phyloP scores from a whole-genome alignment of 1,140 invertebrate genomes.

The Camponotus pennsylvanicus region DNA sequence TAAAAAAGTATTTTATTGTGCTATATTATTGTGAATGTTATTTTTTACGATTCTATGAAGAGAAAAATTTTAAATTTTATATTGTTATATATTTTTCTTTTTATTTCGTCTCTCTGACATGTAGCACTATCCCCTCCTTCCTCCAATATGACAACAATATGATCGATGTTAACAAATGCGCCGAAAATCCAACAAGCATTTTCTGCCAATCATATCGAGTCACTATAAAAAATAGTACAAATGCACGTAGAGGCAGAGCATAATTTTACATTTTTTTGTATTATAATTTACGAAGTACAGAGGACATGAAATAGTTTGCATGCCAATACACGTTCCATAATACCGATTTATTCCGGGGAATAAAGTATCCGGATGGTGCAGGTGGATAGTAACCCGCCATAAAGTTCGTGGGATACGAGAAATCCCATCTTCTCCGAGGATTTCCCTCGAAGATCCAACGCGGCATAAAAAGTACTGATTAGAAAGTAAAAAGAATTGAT shows the following conservation, averaged over 20 bases:
- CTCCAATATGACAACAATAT: not conserved
- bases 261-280: constrained; percentile 16
- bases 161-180: not conserved
- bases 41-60: not conserved
- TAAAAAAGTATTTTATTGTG: not conserved
- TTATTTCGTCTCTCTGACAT: not conserved
- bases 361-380: constrained; percentile 28
- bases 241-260: constrained; percentile 5
- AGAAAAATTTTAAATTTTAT: not conserved
- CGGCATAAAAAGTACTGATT: constrained; percentile 29
- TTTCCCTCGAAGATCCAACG: not conserved
- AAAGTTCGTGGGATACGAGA: constrained; percentile 8
- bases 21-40: not conserved
- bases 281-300: constrained; percentile 35
- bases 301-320: not conserved
- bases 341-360: constrained; percentile 31
- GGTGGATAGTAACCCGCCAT: not conserved
- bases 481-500: constrained; percentile 38
- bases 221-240: constrained; percentile 13
- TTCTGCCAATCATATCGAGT: not conserved
- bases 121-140: not conserved
- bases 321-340: constrained; percentile 9
- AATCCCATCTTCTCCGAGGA: constrained; percentile 4
- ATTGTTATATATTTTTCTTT: not conserved
- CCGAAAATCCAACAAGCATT: not conserved